Evolutionary conservation across 1,140 invertebrate genomes (phyloP).

Genomic region (Epicauta chinensis): DNA sequence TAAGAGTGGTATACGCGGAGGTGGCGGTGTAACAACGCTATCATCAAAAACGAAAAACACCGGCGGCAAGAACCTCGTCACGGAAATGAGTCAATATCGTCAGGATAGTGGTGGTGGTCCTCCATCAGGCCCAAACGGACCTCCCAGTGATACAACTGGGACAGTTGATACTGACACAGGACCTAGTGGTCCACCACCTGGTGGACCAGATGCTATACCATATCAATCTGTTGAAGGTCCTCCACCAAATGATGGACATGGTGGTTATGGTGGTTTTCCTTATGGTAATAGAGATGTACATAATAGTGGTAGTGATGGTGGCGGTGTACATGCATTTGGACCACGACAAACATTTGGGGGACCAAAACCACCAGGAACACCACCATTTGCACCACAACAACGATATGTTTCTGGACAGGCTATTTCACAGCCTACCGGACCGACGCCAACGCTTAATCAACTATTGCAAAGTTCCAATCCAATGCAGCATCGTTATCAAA

Average conservation of each 20-base stretch:
- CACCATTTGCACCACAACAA: slow-evolving; percentile 34
- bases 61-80: slow-evolving; percentile 38
- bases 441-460: slow-evolving; percentile 87
- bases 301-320: slow-evolving; percentile 27
- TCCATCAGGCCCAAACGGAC: slow-evolving; percentile 12
- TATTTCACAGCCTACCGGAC: slow-evolving; percentile 71
- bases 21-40: slow-evolving; percentile 33
- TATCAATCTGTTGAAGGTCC: slow-evolving; percentile 12
- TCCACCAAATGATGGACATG: slow-evolving; percentile 28
- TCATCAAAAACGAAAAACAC: slow-evolving; percentile 37
- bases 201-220: neutral
- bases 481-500: slow-evolving; percentile 37
- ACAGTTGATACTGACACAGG: neutral
- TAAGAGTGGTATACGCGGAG: slow-evolving; percentile 37
- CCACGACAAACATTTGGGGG: slow-evolving; percentile 37
- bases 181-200: slow-evolving; percentile 1
- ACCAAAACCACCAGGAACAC: slow-evolving; percentile 29
- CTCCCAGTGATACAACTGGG: slow-evolving; percentile 17
- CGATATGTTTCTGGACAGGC: slow-evolving; percentile 59
- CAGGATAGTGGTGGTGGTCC: slow-evolving; percentile 34
- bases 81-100: slow-evolving; percentile 44
- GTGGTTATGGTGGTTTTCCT: slow-evolving; percentile 29
- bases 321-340: slow-evolving; percentile 36
- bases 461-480: slow-evolving; percentile 46
- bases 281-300: slow-evolving; percentile 34